Base-by-base conservation (phyloP, 2,888 invertebrate genomes). In the Tupiocoris notatus region DNA sequence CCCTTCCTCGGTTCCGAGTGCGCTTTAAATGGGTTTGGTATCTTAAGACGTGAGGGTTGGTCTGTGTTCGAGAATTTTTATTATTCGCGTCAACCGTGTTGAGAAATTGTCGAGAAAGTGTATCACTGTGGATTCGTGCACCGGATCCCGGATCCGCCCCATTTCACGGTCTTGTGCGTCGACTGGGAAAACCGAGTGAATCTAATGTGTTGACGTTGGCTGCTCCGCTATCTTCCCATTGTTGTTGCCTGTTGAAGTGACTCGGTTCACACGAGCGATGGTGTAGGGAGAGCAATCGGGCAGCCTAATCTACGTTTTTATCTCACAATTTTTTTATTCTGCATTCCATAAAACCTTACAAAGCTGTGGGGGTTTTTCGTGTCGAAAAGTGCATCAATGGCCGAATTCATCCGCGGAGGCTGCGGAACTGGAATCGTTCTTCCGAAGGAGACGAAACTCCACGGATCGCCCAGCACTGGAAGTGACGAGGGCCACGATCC, bases 401-500 rank as follows among this genome's bases (percentile, higher is more conserved):
- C 86, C 81, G 86, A 86, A 82, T 86, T 86, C 80, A 85, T 86
- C 78, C 84, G 86, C 79, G 86, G 86, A 80, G 85, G 86, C 78
- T 85, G 86, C 80, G 86, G 86, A 78, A 85, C 85, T 76, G 85
- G 85, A 81, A 84, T 85, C 78, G 84, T 84, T 80, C 83, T 83
- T 81, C 83, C 84, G 71, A 86, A 85, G 83, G 86, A 85, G 83
- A 39, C 3, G 6, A 83, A 83, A 80, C 77, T 84, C 59, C 82
- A 84, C 68, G 92, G 93, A 80, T 93, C 93, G 77, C 93, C 94
- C 63, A 93, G 92, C 80, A 93, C 93, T 77, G 93, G 93, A 82
- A 94, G 93, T 77, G 94, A 94, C 82, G 94, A 94, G 83, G 93
- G 92, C 59, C 85, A 84, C 65, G 85, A 85, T 82, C 79, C 58